A percentile compares a stretch with the other conserved stretches of the same genome.
These are phyloP conservation scores for Stegostoma tigrinum DNA, from an alignment of 2,113 vertebrate genomes.

Conservation along the genomic window DNA sequence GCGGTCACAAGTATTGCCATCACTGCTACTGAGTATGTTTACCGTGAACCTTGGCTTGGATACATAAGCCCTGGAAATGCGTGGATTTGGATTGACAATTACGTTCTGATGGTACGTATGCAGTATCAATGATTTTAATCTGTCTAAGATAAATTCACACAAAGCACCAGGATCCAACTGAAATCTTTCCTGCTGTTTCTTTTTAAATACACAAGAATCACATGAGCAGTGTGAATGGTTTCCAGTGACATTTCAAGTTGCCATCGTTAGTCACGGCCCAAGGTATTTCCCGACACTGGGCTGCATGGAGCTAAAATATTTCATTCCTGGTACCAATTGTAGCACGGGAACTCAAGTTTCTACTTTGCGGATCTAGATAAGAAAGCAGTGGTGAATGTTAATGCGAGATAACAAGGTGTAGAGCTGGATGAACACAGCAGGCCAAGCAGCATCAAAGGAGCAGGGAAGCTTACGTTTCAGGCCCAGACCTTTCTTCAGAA, in stretches of 20 bases:
- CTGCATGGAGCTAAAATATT: neutral
- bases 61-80: slow-evolving; percentile 62
- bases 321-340: neutral
- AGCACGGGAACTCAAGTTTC: neutral
- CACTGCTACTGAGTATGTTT: slow-evolving; percentile 68
- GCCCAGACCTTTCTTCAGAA: too few species aligned
- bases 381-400: neutral
- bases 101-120: slow-evolving; percentile 72
- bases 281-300: neutral
- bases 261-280: neutral
- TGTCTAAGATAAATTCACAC: neutral
- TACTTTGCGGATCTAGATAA: neutral
- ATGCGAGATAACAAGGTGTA: neutral
- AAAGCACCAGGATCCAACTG: neutral
- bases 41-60: slow-evolving; percentile 85
- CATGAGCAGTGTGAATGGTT: neutral
- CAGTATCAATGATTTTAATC: slow-evolving; percentile 11
- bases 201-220: neutral
- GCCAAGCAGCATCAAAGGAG: too few species aligned
- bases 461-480: too few species aligned
- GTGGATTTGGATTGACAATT: slow-evolving; percentile 87
- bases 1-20: slow-evolving; percentile 79
- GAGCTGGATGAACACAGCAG: too few species aligned
- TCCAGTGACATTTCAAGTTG: neutral
- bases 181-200: neutral